These are phyloP conservation scores for Myxocyprinus asiaticus DNA, from an alignment of 2,113 vertebrate species.

Conservation along the genomic window DNA sequence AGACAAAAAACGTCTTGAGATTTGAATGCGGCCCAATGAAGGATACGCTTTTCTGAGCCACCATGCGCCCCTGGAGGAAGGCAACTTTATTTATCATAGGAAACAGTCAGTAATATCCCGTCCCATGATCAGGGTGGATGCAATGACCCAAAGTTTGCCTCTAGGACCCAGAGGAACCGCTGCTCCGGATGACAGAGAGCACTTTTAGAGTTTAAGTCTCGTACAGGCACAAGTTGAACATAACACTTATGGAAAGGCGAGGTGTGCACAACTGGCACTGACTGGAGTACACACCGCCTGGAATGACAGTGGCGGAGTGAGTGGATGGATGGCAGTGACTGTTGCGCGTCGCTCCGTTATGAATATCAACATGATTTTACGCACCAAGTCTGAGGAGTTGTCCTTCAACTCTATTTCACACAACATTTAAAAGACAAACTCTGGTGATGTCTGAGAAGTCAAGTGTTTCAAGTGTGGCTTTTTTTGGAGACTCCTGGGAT, in stretches of 20 bases:
- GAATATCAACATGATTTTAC: background rate
- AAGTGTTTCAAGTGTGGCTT: background rate
- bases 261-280: constrained; percentile 1
- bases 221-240: constrained; percentile 49
- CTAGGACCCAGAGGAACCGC: constrained; percentile 61
- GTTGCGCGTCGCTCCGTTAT: background rate
- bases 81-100: background rate
- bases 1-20: background rate
- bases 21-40: background rate
- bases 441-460: background rate
- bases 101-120: background rate
- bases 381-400: constrained; percentile 2
- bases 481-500: background rate
- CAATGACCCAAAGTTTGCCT: constrained; percentile 18
- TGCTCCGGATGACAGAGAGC: constrained; percentile 15
- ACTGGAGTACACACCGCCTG: background rate
- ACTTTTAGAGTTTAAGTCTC: constrained; percentile 32
- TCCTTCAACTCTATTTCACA: background rate
- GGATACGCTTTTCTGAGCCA: background rate
- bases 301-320: background rate
- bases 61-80: background rate
- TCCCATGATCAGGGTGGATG: background rate
- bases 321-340: background rate
- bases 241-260: constrained; percentile 39
- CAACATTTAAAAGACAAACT: background rate